Evolutionary conservation across 2,888 invertebrate species (phyloP), one percentile per base, ranked within the genome.

Genomic region (Spilarctia lutea): DNA sequence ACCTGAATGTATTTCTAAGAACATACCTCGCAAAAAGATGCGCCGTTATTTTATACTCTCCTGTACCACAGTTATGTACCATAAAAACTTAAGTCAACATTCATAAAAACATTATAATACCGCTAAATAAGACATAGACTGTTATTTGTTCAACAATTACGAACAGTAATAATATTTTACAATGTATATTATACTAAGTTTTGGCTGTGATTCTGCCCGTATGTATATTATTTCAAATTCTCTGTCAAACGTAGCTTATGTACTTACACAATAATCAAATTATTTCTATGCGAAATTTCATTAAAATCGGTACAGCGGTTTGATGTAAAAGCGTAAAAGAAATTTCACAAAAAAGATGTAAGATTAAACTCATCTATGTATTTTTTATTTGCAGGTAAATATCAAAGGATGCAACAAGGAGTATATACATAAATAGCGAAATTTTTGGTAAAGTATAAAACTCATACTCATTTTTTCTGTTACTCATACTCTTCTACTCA

Each of bases 101-200:
- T 20, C 45, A 68, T 16, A 68, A 68, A 56, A 56, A 56, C 52
- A 56, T 56, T n/a, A 56, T 39, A 39, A 39, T 56, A 56, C 52
- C 52, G 52, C 52, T 56, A 24, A 56, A 56, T 56, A 56, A n/a
- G 10, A 10, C 52, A 24, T 24, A n/a, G 52, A 8, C 52, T 7
- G 0, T n/a, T 56, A 56, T 56, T 56, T 56, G 52, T n/a, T 56
- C 11, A 56, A 56, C 52, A 56, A 56, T 56, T 56, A n/a, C n/a
- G 8, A 56, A 52, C 10, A 56, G 52, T 24, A 52, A 52, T 52
- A 20, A 52, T 52, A 20, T 56, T 56, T n/a, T 56, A 56, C 24
- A 56, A n/a, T 56, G n/a, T 56, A 56, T n/a, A 11, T n/a, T 56
- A n/a, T 24, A n/a, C 10, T 56, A n/a, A n/a, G 0, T n/a, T 24